These are phyloP conservation scores for Camponotus vicinus DNA, from an alignment of 1,140 invertebrate genomes.

Conservation along the genomic window DNA sequence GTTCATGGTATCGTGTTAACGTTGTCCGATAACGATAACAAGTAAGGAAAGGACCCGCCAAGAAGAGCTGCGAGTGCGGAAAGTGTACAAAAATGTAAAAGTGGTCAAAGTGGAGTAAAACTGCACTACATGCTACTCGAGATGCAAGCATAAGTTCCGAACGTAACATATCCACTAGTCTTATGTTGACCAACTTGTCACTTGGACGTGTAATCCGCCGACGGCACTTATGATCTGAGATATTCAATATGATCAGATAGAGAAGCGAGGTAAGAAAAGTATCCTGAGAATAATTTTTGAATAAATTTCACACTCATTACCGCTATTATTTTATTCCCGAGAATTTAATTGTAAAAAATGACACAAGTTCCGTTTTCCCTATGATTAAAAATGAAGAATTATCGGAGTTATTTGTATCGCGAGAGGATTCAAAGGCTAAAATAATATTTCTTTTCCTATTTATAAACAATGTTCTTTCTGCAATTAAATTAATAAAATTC, in stretches of 20 bases:
- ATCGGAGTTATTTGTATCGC: not conserved
- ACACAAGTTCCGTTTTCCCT: not conserved
- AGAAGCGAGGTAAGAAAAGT: constrained; percentile 69
- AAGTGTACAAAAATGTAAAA: constrained; percentile 67
- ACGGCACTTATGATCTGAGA: constrained; percentile 54
- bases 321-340: not conserved
- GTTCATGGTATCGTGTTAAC: constrained; percentile 54
- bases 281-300: constrained; percentile 17
- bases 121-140: constrained; percentile 1
- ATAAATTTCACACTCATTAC: constrained; percentile 1
- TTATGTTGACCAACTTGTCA: constrained; percentile 44
- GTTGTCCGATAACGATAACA: constrained; percentile 42
- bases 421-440: constrained; percentile 3
- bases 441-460: not conserved
- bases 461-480: not conserved
- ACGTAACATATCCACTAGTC: constrained; percentile 12
- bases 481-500: not conserved
- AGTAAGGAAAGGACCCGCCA: constrained; percentile 17
- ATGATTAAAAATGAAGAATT: not conserved
- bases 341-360: not conserved
- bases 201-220: constrained; percentile 65
- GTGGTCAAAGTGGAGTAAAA: constrained; percentile 58
- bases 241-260: constrained; percentile 23
- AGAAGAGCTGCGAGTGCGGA: constrained; percentile 67
- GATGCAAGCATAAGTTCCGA: not conserved